Evolutionary conservation across 2,113 vertebrate species (phyloP).

Genomic region (Carollia perspicillata): DNA sequence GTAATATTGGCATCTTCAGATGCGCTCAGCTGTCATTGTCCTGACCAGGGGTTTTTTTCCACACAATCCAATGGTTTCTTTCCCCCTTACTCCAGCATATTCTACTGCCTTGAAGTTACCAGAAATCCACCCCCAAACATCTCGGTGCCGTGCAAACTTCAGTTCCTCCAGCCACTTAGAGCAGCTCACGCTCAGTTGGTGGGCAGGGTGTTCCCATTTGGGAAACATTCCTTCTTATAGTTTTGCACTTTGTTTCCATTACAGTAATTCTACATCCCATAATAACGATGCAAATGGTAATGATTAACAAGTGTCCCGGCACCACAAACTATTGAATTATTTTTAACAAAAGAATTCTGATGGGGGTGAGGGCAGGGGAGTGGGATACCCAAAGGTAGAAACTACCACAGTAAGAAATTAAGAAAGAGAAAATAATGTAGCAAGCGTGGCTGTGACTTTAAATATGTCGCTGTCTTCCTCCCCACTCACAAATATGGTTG

Average conservation of each 20-base stretch:
- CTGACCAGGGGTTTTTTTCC: background rate
- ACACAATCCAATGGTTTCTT: rapidly evolving
- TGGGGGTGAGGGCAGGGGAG: rapidly evolving
- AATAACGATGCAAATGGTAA: background rate
- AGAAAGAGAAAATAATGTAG: background rate
- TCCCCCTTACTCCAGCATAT: background rate
- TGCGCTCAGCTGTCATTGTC: background rate
- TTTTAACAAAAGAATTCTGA: background rate
- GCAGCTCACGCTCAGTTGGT: background rate
- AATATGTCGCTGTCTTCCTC: constrained; percentile 44
- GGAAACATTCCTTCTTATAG: background rate
- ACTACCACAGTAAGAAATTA: background rate
- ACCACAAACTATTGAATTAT: background rate
- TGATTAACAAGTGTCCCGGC: background rate
- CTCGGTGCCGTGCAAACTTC: background rate
- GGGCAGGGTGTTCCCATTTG: constrained; percentile 12
- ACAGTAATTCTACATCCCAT: background rate
- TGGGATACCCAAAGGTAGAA: background rate
- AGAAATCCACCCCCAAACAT: background rate
- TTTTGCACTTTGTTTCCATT: background rate
- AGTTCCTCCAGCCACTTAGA: background rate
- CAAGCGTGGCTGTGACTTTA: background rate
- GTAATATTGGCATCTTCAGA: background rate
- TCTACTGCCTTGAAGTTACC: background rate
- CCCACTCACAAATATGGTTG: constrained; percentile 51